A percentile compares a stretch with the other conserved stretches of the same genome.
These are phyloP conservation scores for Bombus picipes DNA, from an alignment of 1,140 invertebrate species.

Conservation along the genomic window DNA sequence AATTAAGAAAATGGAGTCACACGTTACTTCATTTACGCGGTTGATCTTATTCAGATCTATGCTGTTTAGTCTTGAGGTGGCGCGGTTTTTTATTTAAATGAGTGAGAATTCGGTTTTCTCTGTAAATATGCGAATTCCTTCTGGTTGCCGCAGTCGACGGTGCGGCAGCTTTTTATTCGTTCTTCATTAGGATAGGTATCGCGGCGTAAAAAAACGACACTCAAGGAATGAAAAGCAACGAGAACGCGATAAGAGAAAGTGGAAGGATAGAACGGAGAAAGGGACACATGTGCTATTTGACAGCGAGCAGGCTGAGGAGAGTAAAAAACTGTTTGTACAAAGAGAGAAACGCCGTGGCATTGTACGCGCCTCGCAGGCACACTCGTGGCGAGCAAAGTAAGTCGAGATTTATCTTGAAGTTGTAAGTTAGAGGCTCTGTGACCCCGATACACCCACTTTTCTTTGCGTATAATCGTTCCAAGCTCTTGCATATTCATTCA, in stretches of 20 bases:
- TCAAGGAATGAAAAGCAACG: slow-evolving; percentile 18
- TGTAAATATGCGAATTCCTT: not conserved
- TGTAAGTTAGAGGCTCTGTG: slow-evolving; percentile 28
- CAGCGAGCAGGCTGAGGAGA: not conserved
- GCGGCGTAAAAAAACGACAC: slow-evolving; percentile 1
- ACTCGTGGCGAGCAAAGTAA: slow-evolving; percentile 43
- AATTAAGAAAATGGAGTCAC: not conserved
- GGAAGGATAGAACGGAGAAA: not conserved
- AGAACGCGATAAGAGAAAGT: slow-evolving; percentile 5
- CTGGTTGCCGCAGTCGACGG: not conserved
- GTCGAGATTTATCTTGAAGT: slow-evolving; percentile 58
- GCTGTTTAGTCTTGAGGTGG: no score
- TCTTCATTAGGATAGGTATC: slow-evolving; percentile 13
- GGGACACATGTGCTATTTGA: not conserved
- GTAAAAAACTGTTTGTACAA: slow-evolving; percentile 18
- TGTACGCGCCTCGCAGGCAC: slow-evolving; percentile 21
- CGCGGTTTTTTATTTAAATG: slow-evolving; percentile 9
- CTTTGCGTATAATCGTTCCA: not conserved
- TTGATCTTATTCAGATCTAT: slow-evolving; percentile 4
- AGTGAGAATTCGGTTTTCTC: not conserved
- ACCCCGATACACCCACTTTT: slow-evolving; percentile 24
- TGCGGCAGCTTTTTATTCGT: not conserved
- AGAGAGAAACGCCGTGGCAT: not conserved
- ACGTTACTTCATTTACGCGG: not conserved
- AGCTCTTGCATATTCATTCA: slow-evolving; percentile 40